Percentiles rank a stretch among this genome's conserved stretches.
Evolutionary conservation across 2,113 vertebrate species (phyloP).

Genomic region (Psephotus haematonotus): DNA sequence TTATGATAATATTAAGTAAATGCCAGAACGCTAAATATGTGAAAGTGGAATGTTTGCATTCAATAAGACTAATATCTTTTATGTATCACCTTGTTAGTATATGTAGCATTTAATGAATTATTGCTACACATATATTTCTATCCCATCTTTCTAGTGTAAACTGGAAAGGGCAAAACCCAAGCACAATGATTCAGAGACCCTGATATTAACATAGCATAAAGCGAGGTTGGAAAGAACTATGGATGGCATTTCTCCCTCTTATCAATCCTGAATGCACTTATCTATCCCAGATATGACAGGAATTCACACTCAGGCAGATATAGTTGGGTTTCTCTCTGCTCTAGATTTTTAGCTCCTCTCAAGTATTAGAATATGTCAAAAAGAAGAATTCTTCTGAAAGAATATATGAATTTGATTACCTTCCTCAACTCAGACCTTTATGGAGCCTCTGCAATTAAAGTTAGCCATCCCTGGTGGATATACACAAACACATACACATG

Average conservation of each 20-base stretch:
- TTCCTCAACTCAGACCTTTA: background rate
- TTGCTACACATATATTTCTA: background rate
- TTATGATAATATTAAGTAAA: background rate
- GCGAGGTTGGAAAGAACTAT: background rate
- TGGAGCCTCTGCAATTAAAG: background rate
- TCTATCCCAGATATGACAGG: background rate
- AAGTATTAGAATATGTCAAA: background rate
- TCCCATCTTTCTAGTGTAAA: background rate
- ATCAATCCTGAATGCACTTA: background rate
- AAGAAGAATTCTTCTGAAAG: background rate
- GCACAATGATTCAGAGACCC: background rate
- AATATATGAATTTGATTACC: background rate
- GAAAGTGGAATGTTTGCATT: background rate
- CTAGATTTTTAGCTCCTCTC: background rate
- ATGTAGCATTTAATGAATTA: background rate
- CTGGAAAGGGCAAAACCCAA: background rate
- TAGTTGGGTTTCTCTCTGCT: background rate
- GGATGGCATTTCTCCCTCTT: background rate
- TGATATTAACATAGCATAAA: background rate
- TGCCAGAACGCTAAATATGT: background rate
- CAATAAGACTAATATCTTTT: background rate
- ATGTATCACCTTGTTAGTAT: background rate
- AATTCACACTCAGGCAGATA: background rate
- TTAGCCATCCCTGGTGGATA: background rate
- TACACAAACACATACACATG: background rate